These are phyloP conservation scores for Chaitophorus viminalis DNA, from an alignment of 2,888 invertebrate species.

Conservation along the genomic window DNA sequence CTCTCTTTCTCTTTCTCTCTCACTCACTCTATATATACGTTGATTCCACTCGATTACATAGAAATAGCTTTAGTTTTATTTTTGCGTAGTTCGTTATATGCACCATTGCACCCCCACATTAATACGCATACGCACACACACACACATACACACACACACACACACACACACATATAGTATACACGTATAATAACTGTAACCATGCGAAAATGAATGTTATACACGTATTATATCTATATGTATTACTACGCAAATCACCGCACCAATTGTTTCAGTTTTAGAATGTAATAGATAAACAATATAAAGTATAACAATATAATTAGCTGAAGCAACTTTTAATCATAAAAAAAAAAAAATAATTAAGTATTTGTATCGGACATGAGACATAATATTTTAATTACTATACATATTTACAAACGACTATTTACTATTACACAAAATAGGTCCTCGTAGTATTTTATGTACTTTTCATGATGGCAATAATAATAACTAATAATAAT, in stretches of 20 bases:
- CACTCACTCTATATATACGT: neutral
- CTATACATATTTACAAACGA: constrained; percentile 11
- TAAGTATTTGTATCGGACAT: neutral
- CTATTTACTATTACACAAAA: neutral
- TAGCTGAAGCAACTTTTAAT: constrained; percentile 38
- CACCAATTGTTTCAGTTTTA: constrained; percentile 38
- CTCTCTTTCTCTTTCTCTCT: neutral
- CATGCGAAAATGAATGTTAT: neutral
- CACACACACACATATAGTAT: too few relatives aligned
- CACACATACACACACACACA: too few relatives aligned
- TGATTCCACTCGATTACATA: neutral
- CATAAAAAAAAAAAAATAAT: constrained; percentile 5
- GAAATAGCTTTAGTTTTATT: constrained; percentile 32
- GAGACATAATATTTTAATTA: constrained; percentile 16
- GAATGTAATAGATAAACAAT: constrained; percentile 34
- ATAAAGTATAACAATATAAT: constrained; percentile 35
- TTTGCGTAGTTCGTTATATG: neutral
- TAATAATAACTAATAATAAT: neutral
- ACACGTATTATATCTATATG: too few relatives aligned
- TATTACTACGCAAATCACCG: constrained; percentile 30
- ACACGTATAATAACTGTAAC: neutral
- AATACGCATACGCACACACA: too few relatives aligned
- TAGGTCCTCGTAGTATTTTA: constrained; percentile 2
- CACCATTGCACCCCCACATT: neutral
- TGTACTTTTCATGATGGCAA: neutral